phyloP scores from a whole-genome alignment of 2,113 vertebrate species.

The Myotis brandtii region DNA sequence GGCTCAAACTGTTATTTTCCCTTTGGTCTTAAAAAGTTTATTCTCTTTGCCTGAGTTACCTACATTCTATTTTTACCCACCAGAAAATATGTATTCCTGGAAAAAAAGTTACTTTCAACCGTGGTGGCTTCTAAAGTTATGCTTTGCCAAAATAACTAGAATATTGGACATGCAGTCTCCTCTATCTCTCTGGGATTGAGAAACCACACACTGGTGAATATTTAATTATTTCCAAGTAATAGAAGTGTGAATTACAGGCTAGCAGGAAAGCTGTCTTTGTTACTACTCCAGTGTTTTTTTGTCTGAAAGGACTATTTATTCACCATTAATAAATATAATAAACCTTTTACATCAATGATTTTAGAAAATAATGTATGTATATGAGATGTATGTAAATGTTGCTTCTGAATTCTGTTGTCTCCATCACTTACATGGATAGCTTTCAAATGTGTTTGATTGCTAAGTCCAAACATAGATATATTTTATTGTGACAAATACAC shows the following conservation, averaged over 20 bases:
- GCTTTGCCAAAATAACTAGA: constrained; percentile 5
- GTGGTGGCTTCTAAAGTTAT: not conserved
- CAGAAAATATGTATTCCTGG: not conserved
- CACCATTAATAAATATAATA: not conserved
- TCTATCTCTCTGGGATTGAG: not conserved
- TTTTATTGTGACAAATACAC: not conserved
- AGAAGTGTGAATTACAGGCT: not conserved
- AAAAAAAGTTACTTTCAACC: not conserved
- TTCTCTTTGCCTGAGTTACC: not conserved
- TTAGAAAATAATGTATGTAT: not conserved
- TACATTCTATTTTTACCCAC: constrained; percentile 13
- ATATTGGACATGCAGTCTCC: not conserved
- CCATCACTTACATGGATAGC: not conserved
- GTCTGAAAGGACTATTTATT: not conserved
- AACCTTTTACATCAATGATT: not conserved
- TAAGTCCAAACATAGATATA: not conserved
- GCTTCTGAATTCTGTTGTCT: not conserved
- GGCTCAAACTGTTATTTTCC: not conserved
- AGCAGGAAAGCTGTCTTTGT: not conserved
- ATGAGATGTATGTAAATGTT: not conserved
- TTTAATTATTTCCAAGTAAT: not conserved
- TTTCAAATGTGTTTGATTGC: not conserved
- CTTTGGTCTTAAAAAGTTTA: not conserved
- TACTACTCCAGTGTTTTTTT: not conserved
- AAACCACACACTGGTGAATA: not conserved